Percentiles rank a stretch among this genome's conserved stretches.
These are phyloP conservation scores for Setipinna tenuifilis DNA, from an alignment of 2,797 vertebrate species.

Conservation along the genomic window DNA sequence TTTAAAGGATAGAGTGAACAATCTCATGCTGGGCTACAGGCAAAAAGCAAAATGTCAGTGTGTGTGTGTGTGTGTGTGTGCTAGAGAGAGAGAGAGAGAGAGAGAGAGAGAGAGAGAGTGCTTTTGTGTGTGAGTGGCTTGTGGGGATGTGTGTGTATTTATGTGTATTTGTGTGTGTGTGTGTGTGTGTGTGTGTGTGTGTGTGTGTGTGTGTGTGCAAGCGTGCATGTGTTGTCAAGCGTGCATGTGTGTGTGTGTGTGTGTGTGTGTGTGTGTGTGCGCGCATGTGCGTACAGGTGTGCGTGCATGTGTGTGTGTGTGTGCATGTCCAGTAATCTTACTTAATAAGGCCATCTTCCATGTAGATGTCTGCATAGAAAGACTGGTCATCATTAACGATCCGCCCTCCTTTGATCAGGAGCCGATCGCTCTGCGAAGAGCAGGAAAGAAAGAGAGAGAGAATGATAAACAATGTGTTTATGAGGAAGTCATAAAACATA, in stretches of 20 bases:
- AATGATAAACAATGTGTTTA: not conserved
- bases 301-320: not conserved
- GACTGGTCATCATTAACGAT: slow-evolving; percentile 99
- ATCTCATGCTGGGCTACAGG: not conserved
- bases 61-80: slow-evolving; percentile 12
- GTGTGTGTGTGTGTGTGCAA: not conserved
- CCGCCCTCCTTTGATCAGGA: slow-evolving; percentile 95
- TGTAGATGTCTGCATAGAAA: slow-evolving; percentile 94
- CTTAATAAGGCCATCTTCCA: slow-evolving; percentile 97
- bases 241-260: no score
- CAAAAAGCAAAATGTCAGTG: not conserved
- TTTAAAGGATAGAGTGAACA: not conserved
- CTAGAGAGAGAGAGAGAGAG: no score
- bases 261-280: not conserved
- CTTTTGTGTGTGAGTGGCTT: no score
- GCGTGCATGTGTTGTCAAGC: no score
- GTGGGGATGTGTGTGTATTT: no score
- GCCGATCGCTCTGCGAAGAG: slow-evolving; percentile 87
- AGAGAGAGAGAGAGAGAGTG: no score
- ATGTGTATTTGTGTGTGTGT: not conserved
- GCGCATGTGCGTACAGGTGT: not conserved
- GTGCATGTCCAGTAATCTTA: slow-evolving; percentile 66
- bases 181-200: not conserved
- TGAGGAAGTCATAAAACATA: not conserved
- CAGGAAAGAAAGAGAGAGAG: not conserved